phyloP scores from a whole-genome alignment of 2,113 vertebrate species.

The Bostrychus sinensis region DNA sequence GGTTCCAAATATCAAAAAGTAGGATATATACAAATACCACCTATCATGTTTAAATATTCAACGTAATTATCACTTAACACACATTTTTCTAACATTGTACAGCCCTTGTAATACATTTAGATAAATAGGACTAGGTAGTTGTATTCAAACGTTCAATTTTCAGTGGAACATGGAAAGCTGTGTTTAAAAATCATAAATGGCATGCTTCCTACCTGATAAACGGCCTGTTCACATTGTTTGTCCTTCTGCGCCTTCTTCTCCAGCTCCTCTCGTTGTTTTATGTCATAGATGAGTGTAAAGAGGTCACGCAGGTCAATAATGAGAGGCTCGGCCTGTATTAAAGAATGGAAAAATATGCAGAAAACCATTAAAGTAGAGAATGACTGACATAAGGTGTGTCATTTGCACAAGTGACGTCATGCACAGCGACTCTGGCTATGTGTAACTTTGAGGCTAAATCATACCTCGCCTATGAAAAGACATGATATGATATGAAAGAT shows the following conservation, averaged over 20 bases:
- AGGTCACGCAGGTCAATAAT: constrained; percentile 97
- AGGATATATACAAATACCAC: no score
- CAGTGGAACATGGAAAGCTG: constrained; percentile 24
- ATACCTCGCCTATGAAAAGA: neutral
- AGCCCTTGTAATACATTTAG: no score
- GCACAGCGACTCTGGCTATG: neutral
- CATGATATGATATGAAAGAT: no score
- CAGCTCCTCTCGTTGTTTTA: constrained; percentile 96
- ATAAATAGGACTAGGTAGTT: no score
- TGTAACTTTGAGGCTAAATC: neutral
- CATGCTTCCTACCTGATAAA: constrained; percentile 91
- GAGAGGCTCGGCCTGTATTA: constrained; percentile 90
- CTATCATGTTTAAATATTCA: no score
- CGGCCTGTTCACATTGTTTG: constrained; percentile 96
- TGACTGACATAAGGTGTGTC: neutral
- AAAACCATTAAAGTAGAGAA: neutral
- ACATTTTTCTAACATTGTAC: no score
- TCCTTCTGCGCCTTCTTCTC: constrained; percentile 98
- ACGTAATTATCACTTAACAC: no score
- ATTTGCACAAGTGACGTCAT: neutral
- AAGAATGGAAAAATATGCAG: neutral
- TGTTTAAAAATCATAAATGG: neutral
- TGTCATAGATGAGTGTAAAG: constrained; percentile 97
- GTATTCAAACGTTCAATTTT: constrained; percentile 35
- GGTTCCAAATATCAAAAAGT: no score